Evolutionary conservation across 2,113 vertebrate genomes (phyloP).

Genomic region (Myotis yumanensis): DNA sequence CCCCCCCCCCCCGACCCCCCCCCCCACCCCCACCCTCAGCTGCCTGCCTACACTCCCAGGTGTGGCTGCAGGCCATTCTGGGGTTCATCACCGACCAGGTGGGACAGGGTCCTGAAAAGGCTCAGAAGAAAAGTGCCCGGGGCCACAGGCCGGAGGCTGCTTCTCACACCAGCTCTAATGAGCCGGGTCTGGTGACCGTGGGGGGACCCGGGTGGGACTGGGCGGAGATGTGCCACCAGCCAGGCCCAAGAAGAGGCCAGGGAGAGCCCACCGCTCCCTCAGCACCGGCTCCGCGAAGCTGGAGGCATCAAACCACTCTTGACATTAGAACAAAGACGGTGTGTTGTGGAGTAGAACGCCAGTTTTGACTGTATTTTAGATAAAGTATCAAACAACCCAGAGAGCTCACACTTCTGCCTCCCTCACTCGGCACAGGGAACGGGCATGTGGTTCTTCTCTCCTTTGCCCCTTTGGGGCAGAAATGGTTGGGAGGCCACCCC

Average conservation of each 20-base stretch:
- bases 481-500: too few species aligned
- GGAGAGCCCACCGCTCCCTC: background rate
- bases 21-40: too few species aligned
- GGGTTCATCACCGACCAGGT: background rate
- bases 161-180: background rate
- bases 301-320: too few species aligned
- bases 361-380: background rate
- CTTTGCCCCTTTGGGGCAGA: background rate
- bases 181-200: rapidly evolving
- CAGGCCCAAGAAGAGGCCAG: rapidly evolving
- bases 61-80: background rate
- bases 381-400: background rate
- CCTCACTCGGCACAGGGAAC: background rate
- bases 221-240: background rate
- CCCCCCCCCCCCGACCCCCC: too few species aligned
- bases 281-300: background rate
- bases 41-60: rapidly evolving
- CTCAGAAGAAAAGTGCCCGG: background rate
- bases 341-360: background rate
- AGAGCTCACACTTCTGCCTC: background rate
- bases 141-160: background rate
- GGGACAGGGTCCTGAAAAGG: background rate
- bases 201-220: rapidly evolving
- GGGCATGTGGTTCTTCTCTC: background rate
- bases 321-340: background rate